phyloP scores from a whole-genome alignment of 2,888 invertebrate genomes.

The Dynastes grantii region DNA sequence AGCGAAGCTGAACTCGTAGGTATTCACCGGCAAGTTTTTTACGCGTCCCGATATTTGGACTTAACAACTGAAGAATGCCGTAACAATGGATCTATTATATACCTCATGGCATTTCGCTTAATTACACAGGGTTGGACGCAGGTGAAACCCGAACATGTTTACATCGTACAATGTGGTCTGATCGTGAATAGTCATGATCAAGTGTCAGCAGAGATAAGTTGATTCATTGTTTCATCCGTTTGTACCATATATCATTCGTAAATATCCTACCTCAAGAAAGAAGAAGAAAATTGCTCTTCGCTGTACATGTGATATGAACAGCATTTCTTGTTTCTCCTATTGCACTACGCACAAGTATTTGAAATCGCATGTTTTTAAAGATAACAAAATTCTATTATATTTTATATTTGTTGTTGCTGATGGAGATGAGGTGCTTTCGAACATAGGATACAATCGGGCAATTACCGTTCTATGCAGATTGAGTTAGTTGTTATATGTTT shows the following conservation, averaged over 20 bases:
- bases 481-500: too few relatives aligned
- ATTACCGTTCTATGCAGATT: too few relatives aligned
- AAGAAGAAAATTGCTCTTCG: conserved; percentile 18
- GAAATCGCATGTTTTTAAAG: too few relatives aligned
- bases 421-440: too few relatives aligned
- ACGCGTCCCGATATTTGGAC: conserved; percentile 63
- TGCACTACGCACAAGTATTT: too few relatives aligned
- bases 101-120: conserved; percentile 67
- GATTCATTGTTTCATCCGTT: conserved; percentile 60
- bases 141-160: conserved; percentile 61
- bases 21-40: conserved; percentile 59
- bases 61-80: conserved; percentile 66
- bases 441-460: too few relatives aligned
- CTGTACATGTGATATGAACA: too few relatives aligned
- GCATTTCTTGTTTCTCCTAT: too few relatives aligned
- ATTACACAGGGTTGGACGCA: conserved; percentile 61
- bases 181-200: conserved; percentile 56
- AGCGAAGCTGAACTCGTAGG: conserved; percentile 56
- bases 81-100: conserved; percentile 70
- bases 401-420: too few relatives aligned
- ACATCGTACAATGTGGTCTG: conserved; percentile 59
- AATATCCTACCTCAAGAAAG: conserved; percentile 36
- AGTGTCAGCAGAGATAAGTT: conserved; percentile 62
- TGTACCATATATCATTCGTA: conserved; percentile 51
- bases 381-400: too few relatives aligned